Base-by-base conservation (phyloP, 2,888 invertebrate genomes). In the Exocentrus adspersus region DNA sequence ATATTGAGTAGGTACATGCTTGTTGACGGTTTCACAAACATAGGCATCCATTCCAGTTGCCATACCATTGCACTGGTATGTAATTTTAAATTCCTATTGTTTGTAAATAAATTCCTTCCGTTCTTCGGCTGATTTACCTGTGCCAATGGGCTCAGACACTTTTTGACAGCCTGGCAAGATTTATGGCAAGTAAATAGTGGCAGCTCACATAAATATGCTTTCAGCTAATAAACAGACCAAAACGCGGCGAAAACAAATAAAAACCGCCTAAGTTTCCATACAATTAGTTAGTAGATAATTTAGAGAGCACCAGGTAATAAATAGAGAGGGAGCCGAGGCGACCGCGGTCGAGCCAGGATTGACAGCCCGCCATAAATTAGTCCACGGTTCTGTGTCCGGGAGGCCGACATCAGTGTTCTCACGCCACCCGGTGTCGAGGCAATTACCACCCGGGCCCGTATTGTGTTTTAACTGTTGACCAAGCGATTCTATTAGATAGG, bases 361-460 rank as follows among this genome's bases (percentile, higher is more conserved):
- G 72, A 73, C 70, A 71, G 70, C 57, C 51, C 60, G 64, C 69
- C 70, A 72, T 74, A 72, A 74, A 72, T 74, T 72, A 72, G 70
- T 62, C 67, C 67, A 68, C 65, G 60, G 68, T 24, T 24, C 63
- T 64, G 65, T 67, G 64, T 65, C 70, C 67, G 60, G 69, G 67
- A 68, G 69, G 67, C 68, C 70, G 63, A 64, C 70, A 68, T 65
- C 67, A 69, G 67, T 72, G 69, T 74, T 72, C 74, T 74, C 72
- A 74, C 74, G 74, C 72, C 72, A 67, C 70, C 68, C 71, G 68
- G 71, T 71, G 73, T 70, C 69, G 65, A 66, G 70, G 64, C 72
- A 74, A 74, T 74, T 74, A 72, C 72, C 73, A 70, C 73, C 74
- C 73, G 69, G 71, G 66, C 63, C 68, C 59, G 69, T 71, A 72